Evolutionary conservation across 2,888 invertebrate genomes (phyloP).

Genomic region (Seira sanloemensis): DNA sequence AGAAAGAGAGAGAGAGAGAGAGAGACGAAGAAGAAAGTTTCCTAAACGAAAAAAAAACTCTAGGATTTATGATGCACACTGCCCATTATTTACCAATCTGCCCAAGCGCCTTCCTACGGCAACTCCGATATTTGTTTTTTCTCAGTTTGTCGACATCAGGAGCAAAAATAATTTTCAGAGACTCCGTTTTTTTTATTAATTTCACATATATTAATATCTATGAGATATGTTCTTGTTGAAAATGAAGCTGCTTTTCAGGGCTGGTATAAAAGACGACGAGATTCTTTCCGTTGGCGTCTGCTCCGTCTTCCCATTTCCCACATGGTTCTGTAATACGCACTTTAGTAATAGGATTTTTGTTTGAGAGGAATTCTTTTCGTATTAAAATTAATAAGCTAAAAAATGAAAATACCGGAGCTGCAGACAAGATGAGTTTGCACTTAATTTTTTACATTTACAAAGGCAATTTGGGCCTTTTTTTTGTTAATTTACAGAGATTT

Average conservation of each 20-base stretch:
- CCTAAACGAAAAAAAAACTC: slow-evolving; percentile 25
- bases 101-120: slow-evolving; percentile 23
- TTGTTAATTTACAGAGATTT: background rate
- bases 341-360: background rate
- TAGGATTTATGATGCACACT: slow-evolving; percentile 58
- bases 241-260: background rate
- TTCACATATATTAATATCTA: background rate
- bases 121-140: slow-evolving; percentile 48
- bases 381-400: background rate
- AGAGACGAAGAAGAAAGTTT: slow-evolving; percentile 20
- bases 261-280: background rate
- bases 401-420: background rate
- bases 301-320: background rate
- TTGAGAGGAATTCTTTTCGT: background rate
- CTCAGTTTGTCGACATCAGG: slow-evolving; percentile 11
- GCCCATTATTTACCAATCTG: slow-evolving; percentile 56
- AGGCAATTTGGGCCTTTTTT: no score
- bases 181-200: background rate
- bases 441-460: background rate
- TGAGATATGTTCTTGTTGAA: background rate
- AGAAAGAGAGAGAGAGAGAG: background rate
- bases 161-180: background rate
- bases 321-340: background rate
- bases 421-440: background rate
- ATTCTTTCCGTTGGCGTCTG: slow-evolving; percentile 1